A percentile compares a stretch with the other conserved stretches of the same genome.
phyloP scores from a whole-genome alignment of 2,888 invertebrate genomes.

The Clanis bilineata region DNA sequence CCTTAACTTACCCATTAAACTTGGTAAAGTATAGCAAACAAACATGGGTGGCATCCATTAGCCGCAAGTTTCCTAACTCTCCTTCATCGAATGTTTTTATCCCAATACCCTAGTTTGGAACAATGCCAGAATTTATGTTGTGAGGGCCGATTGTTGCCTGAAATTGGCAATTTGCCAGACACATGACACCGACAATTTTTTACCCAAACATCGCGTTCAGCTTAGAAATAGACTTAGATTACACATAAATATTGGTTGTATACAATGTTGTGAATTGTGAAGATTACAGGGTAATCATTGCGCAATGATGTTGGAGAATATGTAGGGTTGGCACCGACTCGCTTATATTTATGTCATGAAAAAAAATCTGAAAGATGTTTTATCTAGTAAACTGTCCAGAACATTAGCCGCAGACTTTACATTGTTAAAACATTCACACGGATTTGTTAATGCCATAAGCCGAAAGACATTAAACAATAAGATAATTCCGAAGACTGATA shows the following conservation, averaged over 20 bases:
- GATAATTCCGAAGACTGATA: too few relatives aligned
- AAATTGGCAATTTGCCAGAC: constrained; percentile 40
- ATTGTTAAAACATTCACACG: too few relatives aligned
- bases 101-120: constrained; percentile 35
- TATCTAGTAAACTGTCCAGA: too few relatives aligned
- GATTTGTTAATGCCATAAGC: too few relatives aligned
- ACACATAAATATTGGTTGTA: neutral
- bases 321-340: neutral
- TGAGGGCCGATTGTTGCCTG: constrained; percentile 38
- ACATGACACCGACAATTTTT: constrained; percentile 16
- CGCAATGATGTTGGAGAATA: neutral
- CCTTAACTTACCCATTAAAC: too few relatives aligned
- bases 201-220: constrained; percentile 12
- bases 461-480: too few relatives aligned
- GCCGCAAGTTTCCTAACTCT: neutral
- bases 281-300: neutral
- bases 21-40: too few relatives aligned
- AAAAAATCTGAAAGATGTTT: neutral
- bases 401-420: neutral
- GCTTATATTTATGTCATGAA: neutral
- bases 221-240: constrained; percentile 12
- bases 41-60: too few relatives aligned
- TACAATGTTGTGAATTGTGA: neutral
- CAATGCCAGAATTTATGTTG: constrained; percentile 46
- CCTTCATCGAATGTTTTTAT: constrained; percentile 38